A percentile compares a stretch with the other conserved stretches of the same genome.
Conservation (phyloP, 1,140 invertebrate species). For the Atta texana region DNA sequence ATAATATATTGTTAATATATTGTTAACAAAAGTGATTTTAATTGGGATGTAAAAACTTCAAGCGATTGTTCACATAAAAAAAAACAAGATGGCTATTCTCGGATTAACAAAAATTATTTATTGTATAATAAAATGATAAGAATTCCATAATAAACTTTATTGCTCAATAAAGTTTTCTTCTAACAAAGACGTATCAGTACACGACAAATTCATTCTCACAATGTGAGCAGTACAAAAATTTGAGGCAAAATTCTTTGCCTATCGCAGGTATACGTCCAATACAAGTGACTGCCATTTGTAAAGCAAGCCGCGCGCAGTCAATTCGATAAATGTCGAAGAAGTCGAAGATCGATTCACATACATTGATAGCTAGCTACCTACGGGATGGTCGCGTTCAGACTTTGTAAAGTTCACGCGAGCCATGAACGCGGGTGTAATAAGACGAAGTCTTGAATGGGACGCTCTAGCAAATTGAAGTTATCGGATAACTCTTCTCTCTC, state of each 20-base stretch:
- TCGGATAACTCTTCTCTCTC: constrained; percentile 41
- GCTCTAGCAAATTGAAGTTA: constrained; percentile 59
- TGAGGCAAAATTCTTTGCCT: constrained; percentile 20
- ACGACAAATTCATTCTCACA: not conserved
- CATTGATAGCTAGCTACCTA: constrained; percentile 19
- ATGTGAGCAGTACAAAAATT: constrained; percentile 1
- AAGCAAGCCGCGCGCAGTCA: constrained; percentile 45
- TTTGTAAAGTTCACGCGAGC: constrained; percentile 39
- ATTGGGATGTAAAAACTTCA: too few relatives aligned
- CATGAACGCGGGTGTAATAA: constrained; percentile 23
- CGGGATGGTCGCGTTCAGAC: constrained; percentile 5
- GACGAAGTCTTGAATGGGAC: constrained; percentile 14
- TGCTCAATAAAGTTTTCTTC: not conserved
- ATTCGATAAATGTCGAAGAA: constrained; percentile 47
- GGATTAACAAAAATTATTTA: not conserved
- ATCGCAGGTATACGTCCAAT: not conserved
- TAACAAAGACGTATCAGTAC: not conserved
- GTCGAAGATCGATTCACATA: constrained; percentile 34
- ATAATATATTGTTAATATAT: too few relatives aligned
- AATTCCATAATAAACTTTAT: not conserved
- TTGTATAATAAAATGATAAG: not conserved
- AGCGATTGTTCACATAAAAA: too few relatives aligned
- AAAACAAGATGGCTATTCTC: too few relatives aligned
- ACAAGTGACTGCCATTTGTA: constrained; percentile 18
- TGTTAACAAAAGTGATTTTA: too few relatives aligned